phyloP scores from a whole-genome alignment of 1,140 invertebrate genomes.

The Steinernema khuongi region DNA sequence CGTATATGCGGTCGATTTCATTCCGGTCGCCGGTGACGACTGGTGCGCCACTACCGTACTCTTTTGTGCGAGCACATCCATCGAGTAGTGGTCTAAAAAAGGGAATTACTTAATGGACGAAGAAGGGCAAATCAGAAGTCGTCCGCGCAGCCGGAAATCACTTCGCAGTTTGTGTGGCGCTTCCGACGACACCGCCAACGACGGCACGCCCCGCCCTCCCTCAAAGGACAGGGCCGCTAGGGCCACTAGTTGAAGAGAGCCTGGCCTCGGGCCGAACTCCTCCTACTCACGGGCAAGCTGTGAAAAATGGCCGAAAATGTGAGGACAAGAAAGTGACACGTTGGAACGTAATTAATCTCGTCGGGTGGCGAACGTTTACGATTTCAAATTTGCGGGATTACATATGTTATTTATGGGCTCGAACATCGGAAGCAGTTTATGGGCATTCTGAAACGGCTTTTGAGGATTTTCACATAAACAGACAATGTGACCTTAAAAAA shows the following conservation, averaged over 20 bases:
- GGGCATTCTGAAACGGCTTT: no score
- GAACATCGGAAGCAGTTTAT: no score
- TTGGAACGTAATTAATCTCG: neutral
- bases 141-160: neutral
- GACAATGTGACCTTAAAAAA: no score
- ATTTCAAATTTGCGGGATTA: neutral
- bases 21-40: slow-evolving; percentile 6
- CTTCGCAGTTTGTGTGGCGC: neutral
- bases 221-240: no score
- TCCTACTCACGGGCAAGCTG: neutral
- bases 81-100: no score
- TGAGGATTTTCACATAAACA: no score
- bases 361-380: neutral
- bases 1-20: slow-evolving; percentile 12
- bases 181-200: no score
- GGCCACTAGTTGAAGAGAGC: neutral
- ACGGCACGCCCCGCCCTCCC: no score
- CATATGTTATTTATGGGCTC: neutral
- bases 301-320: slow-evolving; percentile 12
- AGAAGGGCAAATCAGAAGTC: slow-evolving; percentile 13
- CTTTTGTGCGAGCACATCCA: neutral
- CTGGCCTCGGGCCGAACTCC: neutral
- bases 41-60: neutral
- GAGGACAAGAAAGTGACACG: slow-evolving; percentile 1
- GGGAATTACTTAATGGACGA: no score